Base-by-base conservation (phyloP, 23 tunicate genomes). In the Trididemnum nubilum region DNA sequence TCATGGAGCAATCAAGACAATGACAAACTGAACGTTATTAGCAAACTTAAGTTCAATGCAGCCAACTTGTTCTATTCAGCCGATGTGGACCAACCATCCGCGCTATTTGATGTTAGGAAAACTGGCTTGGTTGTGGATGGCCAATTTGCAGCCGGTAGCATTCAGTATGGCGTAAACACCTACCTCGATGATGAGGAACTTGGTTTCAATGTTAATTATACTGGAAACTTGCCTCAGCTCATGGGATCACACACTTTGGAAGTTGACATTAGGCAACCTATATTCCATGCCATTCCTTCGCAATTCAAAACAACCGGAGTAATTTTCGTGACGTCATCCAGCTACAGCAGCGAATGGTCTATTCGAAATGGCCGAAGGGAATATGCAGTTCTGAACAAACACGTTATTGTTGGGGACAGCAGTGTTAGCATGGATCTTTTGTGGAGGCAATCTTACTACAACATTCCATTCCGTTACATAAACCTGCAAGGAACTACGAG, bases 271-370 rank as follows among this genome's bases (percentile, higher is more conserved):
- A 36, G 33, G 3, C 97, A 91, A 35, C 86, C 97, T 4, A 36
- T 73, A 61, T 60, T 31, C 57, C 2, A 7, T 24, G 22, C 44
- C 37, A 77, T 91, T 70, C 97, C 97, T 0, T 73, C 54, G 22
- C 52, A 66, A 15, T 85, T 91, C 64, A 76, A 32, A 24, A 85
- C 87, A 22, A 85, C 71, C 5, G 87, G 90, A 22, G 24, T 12
- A 30, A 76, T 85, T 49, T 50, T 54, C 18, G 26, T 79, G 36
- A 37, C 76, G 33, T 12, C 72, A 34, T 29, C 76, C 22, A 64
- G 73, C 54, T 85, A 91, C 81, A 67, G 51, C 49, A 91, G 97
- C 74, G 81, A 76, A 71, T 91, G 86, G 87, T 52, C 65, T 27
- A 91, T 91, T 25, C 59, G 72, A 35, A 72, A 83, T 21, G 60